Evolutionary conservation across 2,797 vertebrate species (phyloP).

Genomic region (Discoglossus pictus): DNA sequence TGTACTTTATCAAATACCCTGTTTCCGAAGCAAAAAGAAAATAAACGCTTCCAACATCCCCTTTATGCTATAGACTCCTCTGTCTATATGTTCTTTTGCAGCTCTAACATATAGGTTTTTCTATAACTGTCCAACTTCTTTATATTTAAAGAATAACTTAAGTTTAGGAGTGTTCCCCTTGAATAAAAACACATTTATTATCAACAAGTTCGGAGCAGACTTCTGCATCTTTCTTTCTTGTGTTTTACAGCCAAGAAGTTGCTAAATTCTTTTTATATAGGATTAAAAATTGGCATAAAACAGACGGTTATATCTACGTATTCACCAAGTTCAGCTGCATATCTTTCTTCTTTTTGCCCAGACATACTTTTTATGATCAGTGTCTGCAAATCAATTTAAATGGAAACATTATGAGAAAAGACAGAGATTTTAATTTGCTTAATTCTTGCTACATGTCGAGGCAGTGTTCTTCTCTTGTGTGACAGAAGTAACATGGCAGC

Average conservation of each 20-base stretch:
- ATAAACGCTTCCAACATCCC: no score
- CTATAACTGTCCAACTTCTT: no score
- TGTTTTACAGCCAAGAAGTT: conserved; percentile 3
- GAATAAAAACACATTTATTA: background rate
- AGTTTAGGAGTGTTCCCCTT: background rate
- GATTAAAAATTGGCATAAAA: conserved; percentile 16
- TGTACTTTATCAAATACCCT: no score
- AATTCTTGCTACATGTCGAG: conserved; percentile 24
- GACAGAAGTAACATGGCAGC: conserved; percentile 27
- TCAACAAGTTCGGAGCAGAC: background rate
- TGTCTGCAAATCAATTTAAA: conserved; percentile 33
- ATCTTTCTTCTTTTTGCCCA: conserved; percentile 16
- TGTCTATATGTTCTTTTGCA: no score
- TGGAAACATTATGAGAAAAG: conserved; percentile 34
- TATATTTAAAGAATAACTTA: no score
- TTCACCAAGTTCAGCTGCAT: conserved; percentile 3
- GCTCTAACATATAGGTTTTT: no score
- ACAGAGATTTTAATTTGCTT: conserved; percentile 13
- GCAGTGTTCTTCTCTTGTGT: conserved; percentile 26
- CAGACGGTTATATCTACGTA: background rate
- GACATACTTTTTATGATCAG: conserved; percentile 23
- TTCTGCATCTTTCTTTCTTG: background rate
- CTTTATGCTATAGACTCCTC: no score
- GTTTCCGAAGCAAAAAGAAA: no score
- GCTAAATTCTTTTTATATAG: conserved; percentile 9